Percentiles rank a stretch among this genome's conserved stretches.
Evolutionary conservation across 2,797 vertebrate species (phyloP).

Genomic region (Sebastes taczanowskii): DNA sequence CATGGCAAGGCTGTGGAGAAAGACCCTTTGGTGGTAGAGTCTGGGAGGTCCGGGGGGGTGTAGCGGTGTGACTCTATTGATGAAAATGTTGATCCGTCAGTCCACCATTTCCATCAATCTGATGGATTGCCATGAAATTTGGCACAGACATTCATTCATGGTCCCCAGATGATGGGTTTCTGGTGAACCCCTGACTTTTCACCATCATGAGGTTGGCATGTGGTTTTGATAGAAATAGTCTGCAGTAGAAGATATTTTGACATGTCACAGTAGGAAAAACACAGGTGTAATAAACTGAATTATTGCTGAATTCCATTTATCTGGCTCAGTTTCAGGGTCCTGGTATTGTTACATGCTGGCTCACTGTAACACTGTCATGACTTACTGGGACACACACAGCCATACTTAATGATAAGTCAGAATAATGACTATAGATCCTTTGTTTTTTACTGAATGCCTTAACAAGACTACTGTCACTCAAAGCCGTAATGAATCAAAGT

Average conservation of each 20-base stretch:
- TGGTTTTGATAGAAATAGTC: no score
- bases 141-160: neutral
- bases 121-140: neutral
- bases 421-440: neutral
- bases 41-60: no score
- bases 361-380: neutral
- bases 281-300: neutral
- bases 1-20: conserved; percentile 34
- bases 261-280: neutral
- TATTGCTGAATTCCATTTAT: neutral
- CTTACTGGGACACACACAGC: neutral
- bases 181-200: no score
- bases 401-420: neutral
- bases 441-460: neutral
- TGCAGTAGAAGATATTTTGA: neutral
- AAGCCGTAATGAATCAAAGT: neutral
- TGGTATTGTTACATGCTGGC: neutral
- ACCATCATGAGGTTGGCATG: no score
- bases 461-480: neutral
- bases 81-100: neutral
- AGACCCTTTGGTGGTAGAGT: neutral
- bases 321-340: no score
- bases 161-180: no score
- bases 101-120: neutral
- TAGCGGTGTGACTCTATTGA: neutral